phyloP scores from a whole-genome alignment of 2,113 vertebrate species.

The Cinclus cinclus region DNA sequence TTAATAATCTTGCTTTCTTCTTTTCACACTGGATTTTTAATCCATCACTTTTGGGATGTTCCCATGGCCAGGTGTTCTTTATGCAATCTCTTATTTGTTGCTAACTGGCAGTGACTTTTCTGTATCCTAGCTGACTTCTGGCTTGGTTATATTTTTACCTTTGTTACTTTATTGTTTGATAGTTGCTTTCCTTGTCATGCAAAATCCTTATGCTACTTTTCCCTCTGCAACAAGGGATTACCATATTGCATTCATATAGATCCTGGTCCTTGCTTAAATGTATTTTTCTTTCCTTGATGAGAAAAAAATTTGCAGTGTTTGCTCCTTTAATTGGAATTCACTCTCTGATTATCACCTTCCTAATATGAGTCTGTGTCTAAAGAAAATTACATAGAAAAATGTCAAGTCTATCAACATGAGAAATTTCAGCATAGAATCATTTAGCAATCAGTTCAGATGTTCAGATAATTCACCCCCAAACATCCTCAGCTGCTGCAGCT shows the following conservation, averaged over 20 bases:
- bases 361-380: background rate
- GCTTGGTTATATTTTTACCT: background rate
- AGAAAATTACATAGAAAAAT: background rate
- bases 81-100: background rate
- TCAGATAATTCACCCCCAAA: background rate
- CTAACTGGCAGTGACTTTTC: background rate
- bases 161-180: background rate
- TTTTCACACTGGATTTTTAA: background rate
- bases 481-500: background rate
- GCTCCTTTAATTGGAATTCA: background rate
- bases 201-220: background rate
- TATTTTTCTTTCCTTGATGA: background rate
- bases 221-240: background rate
- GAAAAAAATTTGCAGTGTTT: background rate
- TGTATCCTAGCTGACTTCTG: background rate
- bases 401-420: background rate
- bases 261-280: background rate
- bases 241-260: background rate
- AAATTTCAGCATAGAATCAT: background rate
- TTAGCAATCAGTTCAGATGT: background rate
- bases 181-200: background rate
- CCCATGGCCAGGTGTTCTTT: background rate
- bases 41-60: background rate
- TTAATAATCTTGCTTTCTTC: background rate
- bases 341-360: background rate